Percentiles rank a stretch among this genome's conserved stretches.
These are phyloP conservation scores for Catharus ustulatus DNA, from an alignment of 2,797 vertebrate species.

Conservation along the genomic window DNA sequence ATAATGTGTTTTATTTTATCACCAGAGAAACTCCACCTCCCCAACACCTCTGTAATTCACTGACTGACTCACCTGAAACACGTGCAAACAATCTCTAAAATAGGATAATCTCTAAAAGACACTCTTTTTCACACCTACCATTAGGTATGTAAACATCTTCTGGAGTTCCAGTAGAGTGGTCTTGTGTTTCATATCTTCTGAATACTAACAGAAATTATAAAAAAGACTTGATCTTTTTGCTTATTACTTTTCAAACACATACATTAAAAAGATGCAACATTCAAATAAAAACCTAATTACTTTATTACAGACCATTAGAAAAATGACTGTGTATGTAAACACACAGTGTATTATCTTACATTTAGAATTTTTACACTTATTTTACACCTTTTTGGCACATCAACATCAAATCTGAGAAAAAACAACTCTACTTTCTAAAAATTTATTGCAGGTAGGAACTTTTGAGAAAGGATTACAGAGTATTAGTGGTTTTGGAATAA, in stretches of 20 bases:
- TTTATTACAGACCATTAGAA: not conserved
- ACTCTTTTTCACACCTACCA: conserved; percentile 80
- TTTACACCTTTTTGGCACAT: not conserved
- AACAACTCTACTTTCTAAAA: not conserved
- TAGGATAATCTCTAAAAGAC: not conserved
- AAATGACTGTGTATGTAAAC: not conserved
- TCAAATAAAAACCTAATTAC: not conserved
- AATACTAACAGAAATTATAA: conserved; percentile 81
- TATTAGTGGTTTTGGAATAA: not conserved
- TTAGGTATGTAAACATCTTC: conserved; percentile 99
- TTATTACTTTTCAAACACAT: not conserved
- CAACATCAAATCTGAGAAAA: not conserved
- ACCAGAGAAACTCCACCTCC: not conserved
- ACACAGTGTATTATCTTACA: not conserved
- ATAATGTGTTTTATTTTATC: not conserved
- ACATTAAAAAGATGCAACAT: not conserved
- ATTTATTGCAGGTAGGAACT: not conserved
- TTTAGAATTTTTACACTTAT: not conserved
- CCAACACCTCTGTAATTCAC: not conserved
- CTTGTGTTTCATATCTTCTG: conserved; percentile 98
- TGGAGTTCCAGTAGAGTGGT: conserved; percentile 96
- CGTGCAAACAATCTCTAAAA: not conserved
- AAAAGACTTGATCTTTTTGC: not conserved
- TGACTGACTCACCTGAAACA: not conserved
- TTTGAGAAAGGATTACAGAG: not conserved